Conservation (phyloP, 2,113 vertebrate species). For the Trachemys scripta region DNA sequence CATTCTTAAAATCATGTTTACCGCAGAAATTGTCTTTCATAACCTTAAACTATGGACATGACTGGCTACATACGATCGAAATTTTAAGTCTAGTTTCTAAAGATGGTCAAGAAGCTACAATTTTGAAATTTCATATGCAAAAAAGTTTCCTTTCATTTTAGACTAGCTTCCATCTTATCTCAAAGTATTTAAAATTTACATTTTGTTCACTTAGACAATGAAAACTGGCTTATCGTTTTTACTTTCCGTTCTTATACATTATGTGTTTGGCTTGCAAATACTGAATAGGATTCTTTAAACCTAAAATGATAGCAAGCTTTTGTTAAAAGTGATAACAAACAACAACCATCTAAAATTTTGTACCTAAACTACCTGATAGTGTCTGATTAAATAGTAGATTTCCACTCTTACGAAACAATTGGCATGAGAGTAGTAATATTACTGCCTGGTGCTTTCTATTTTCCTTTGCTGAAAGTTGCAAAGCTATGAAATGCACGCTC, state of each 20-base stretch:
- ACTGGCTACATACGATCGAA: neutral
- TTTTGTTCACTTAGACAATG: neutral
- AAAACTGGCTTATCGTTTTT: neutral
- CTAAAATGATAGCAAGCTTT: neutral
- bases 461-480: neutral
- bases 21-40: neutral
- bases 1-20: neutral
- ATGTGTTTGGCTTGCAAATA: neutral
- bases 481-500: neutral
- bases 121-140: neutral
- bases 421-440: neutral
- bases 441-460: neutral
- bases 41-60: neutral
- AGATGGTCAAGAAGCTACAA: neutral
- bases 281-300: neutral
- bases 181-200: neutral
- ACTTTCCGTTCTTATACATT: neutral
- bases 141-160: neutral
- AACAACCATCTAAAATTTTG: neutral
- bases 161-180: neutral
- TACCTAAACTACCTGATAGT: neutral
- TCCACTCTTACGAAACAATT: neutral
- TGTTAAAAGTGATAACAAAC: neutral
- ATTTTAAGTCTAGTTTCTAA: neutral
- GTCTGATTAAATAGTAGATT: neutral